A percentile compares a stretch with the other conserved stretches of the same genome.
phyloP scores from a whole-genome alignment of 2,113 vertebrate species.

The Trachemys scripta region DNA sequence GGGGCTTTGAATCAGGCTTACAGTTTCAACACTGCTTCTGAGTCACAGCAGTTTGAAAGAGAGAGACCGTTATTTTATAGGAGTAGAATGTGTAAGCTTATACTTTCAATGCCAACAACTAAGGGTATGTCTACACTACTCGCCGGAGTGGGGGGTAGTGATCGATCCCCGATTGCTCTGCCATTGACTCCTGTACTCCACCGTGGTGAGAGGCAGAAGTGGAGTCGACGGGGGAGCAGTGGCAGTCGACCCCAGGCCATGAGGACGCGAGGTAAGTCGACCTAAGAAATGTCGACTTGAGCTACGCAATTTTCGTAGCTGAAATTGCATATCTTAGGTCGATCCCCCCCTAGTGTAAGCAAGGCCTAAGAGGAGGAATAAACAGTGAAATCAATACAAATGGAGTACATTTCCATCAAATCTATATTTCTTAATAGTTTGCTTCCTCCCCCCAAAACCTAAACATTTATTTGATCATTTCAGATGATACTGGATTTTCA shows the following conservation, averaged over 20 bases:
- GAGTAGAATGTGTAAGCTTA: background rate
- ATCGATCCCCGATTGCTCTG: too few species aligned
- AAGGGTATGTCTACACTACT: background rate
- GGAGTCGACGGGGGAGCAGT: too few species aligned
- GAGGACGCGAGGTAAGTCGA: too few species aligned
- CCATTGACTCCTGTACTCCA: too few species aligned
- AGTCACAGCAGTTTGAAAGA: background rate
- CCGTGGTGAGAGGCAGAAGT: too few species aligned
- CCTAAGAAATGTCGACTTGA: too few species aligned
- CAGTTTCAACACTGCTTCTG: background rate
- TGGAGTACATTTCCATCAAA: background rate
- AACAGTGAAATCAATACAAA: background rate
- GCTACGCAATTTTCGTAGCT: too few species aligned
- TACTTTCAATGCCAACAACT: background rate
- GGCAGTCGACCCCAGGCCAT: too few species aligned
- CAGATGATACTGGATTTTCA: constrained; percentile 2
- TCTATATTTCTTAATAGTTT: background rate
- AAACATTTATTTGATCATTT: background rate
- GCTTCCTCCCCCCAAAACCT: background rate
- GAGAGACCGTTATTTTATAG: background rate
- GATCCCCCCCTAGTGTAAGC: too few species aligned
- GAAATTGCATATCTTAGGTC: too few species aligned
- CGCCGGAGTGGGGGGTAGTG: too few species aligned
- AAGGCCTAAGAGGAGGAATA: background rate
- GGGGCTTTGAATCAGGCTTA: background rate